Conservation (phyloP, 2,113 vertebrate genomes). For the Rafetus swinhoei region DNA sequence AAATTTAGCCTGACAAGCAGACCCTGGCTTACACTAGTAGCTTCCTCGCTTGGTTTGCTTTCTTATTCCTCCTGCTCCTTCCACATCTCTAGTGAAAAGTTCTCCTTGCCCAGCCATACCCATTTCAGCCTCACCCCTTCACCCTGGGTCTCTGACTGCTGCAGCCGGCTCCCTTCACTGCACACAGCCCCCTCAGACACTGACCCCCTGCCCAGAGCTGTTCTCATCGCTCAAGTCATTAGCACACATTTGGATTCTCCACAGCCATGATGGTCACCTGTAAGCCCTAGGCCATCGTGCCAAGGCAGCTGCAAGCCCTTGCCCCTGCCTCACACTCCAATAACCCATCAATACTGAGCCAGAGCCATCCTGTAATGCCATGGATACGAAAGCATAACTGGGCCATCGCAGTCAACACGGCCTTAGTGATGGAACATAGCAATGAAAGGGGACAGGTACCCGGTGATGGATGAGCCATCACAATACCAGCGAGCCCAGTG, state of each 20-base stretch:
- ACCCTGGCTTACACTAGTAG: neutral
- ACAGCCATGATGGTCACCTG: neutral
- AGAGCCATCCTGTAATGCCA: neutral
- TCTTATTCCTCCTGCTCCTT: neutral
- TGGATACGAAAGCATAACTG: neutral
- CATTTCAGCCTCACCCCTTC: neutral
- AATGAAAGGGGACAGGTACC: no score
- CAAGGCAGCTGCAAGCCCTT: neutral
- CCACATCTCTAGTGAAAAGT: neutral
- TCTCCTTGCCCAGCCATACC: neutral
- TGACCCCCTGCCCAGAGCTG: neutral
- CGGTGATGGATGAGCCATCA: neutral
- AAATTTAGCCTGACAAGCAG: conserved; percentile 23
- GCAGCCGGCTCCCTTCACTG: neutral
- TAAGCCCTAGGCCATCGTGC: neutral
- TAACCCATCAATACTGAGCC: neutral
- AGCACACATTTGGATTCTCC: neutral
- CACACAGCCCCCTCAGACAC: neutral
- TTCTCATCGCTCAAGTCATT: no score
- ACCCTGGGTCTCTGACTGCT: neutral
- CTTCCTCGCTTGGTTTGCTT: neutral
- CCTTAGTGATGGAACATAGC: neutral
- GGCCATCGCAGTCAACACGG: neutral
- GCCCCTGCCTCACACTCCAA: neutral
- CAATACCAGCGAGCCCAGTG: neutral